Conservation (phyloP, 2,888 invertebrate genomes). For the Melinaea menophilus region DNA sequence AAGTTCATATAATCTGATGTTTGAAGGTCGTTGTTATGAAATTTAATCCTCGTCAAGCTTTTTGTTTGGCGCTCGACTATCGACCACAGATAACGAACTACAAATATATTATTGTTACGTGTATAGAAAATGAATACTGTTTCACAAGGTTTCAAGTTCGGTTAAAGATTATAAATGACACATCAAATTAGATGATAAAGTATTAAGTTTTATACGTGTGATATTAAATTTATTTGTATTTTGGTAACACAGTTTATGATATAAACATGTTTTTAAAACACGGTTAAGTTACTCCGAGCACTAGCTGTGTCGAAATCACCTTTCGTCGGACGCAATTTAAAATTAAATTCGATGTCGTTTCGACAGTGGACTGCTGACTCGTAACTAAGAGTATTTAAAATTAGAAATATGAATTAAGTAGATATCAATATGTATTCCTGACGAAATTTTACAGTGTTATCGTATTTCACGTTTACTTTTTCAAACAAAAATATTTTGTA, state of each 20-base stretch:
- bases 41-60: conserved; percentile 58
- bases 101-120: conserved; percentile 23
- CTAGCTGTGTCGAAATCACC: conserved; percentile 47
- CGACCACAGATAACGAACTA: conserved; percentile 25
- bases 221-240: conserved; percentile 15
- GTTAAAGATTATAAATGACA: too few species aligned
- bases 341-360: conserved; percentile 50
- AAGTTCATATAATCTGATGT: conserved; percentile 65
- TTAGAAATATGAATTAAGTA: conserved; percentile 37
- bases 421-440: conserved; percentile 37
- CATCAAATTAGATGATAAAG: too few species aligned
- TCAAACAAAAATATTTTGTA: background rate
- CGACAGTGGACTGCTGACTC: conserved; percentile 39
- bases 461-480: background rate
- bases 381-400: conserved; percentile 39
- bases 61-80: conserved; percentile 35
- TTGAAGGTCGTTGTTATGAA: conserved; percentile 64
- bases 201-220: background rate
- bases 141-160: conserved; percentile 6
- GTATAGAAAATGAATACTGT: conserved; percentile 16
- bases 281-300: conserved; percentile 34
- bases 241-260: conserved; percentile 18
- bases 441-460: background rate
- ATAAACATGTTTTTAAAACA: conserved; percentile 3
- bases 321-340: conserved; percentile 56